Conservation (phyloP, 1,140 invertebrate genomes). For the Pteromalus puparum region DNA sequence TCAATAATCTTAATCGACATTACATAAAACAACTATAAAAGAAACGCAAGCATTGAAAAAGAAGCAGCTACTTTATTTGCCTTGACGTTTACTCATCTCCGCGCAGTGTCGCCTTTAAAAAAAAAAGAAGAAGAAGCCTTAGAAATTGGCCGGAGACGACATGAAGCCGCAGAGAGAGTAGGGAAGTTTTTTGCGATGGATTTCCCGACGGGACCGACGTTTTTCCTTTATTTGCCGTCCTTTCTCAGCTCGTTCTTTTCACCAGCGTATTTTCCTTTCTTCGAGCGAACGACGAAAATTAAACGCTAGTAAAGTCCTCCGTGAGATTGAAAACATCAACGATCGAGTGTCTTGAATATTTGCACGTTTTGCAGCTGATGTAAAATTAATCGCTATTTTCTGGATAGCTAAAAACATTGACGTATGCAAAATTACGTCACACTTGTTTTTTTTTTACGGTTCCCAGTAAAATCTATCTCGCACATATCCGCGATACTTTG, state of each 20-base stretch:
- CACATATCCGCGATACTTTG: too few relatives aligned
- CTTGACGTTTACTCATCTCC: background rate
- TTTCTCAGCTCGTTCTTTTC: background rate
- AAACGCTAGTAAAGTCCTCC: constrained; percentile 5
- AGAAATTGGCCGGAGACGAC: background rate
- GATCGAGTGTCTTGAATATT: background rate
- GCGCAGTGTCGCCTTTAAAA: background rate
- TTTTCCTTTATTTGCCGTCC: background rate
- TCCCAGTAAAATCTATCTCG: too few relatives aligned
- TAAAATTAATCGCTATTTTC: too few relatives aligned
- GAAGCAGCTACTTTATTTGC: background rate
- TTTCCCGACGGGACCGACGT: constrained; percentile 8
- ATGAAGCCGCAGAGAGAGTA: background rate
- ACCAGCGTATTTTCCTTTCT: background rate
- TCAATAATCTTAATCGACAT: too few relatives aligned
- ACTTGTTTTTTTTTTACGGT: too few relatives aligned
- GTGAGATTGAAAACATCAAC: constrained; percentile 14
- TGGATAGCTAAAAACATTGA: too few relatives aligned
- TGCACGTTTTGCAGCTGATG: too few relatives aligned
- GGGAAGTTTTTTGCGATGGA: constrained; percentile 2
- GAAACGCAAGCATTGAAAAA: background rate
- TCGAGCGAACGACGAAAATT: background rate
- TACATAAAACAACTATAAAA: too few relatives aligned
- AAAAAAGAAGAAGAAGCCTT: background rate
- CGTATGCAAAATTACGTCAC: too few relatives aligned